Evolutionary conservation across 2,797 vertebrate species (phyloP), one percentile per base, ranked within the genome.

Genomic region (Tamandua tetradactyla): DNA sequence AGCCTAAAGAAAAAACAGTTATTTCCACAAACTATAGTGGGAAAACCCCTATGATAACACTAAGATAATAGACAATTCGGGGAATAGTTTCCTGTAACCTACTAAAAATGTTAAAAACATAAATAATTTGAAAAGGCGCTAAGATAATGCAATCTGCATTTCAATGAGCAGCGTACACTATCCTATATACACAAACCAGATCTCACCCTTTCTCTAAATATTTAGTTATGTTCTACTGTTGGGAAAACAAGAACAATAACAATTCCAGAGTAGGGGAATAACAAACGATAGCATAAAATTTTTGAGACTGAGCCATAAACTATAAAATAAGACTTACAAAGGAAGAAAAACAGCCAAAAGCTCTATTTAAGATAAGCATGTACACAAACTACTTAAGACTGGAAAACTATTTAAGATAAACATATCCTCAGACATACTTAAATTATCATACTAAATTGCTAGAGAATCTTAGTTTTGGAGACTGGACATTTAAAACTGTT

Each of bases 401-500:
- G 30, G 66, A 81, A 72, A 86, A n/a, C 30, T 75, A 57, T 66
- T 75, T 32, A 10, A 78, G 18, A 92, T 20, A 85, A 84, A 78
- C 13, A 74, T 47, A 80, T 30, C 68, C 2, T 32, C 59, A 30
- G 10, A 37, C 22, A 55, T 9, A 57, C 66, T 47, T 7, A 92
- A 84, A 55, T 9, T 30, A 3, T 20, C 81, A 52, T 27, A 72
- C 5, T 57, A 87, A 69, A 79, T 69, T 37, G 47, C 20, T 69
- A 64, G 49, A 72, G 55, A 78, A 22, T 17, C 30, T 81, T 71
- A 71, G 55, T 76, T 93, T 75, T 44, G 32, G 5, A 13, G 5
- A 44, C 30, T 47, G 18, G 74, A 79, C n/a, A 59, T 80, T 88
- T 76, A 59, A 94, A 72, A 89, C 64, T 85, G 47, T 81, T 94